A percentile compares a stretch with the other conserved stretches of the same genome.
Conservation (phyloP, 2,797 vertebrate species). For the Microctenopoma stevenorrisi region DNA sequence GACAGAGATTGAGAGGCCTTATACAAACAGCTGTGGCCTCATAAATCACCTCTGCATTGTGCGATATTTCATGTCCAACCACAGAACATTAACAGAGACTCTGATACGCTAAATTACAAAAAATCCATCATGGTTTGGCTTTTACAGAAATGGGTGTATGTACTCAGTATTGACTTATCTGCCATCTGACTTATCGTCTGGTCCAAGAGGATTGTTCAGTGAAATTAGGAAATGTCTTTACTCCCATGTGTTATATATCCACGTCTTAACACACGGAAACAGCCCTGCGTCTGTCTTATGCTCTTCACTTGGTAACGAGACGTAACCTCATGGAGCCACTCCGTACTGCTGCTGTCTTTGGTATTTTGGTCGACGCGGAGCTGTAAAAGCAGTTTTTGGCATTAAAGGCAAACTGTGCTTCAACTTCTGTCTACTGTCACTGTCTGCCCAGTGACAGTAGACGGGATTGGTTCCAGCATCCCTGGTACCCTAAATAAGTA, state of each 20-base stretch:
- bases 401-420: too few species aligned
- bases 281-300: neutral
- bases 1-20: constrained; percentile 18
- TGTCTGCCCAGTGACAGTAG: too few species aligned
- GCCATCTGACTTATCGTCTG: constrained; percentile 42
- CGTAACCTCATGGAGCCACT: too few species aligned
- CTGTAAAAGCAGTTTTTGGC: too few species aligned
- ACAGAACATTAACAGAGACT: constrained; percentile 47
- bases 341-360: too few species aligned
- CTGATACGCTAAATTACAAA: constrained; percentile 36
- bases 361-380: too few species aligned
- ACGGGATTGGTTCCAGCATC: too few species aligned
- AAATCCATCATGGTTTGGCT: constrained; percentile 58
- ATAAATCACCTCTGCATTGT: constrained; percentile 50
- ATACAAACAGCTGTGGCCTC: constrained; percentile 20
- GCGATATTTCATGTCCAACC: constrained; percentile 32
- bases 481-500: too few species aligned
- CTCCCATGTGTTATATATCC: constrained; percentile 10
- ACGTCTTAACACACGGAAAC: neutral
- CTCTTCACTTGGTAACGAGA: too few species aligned
- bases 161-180: constrained; percentile 55
- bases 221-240: constrained; percentile 48
- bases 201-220: constrained; percentile 24
- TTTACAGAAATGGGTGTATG: constrained; percentile 63
- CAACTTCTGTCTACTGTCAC: too few species aligned